These are phyloP conservation scores for Caenorhabditis angaria DNA, from an alignment of 2,888 invertebrate genomes.

Conservation along the genomic window DNA sequence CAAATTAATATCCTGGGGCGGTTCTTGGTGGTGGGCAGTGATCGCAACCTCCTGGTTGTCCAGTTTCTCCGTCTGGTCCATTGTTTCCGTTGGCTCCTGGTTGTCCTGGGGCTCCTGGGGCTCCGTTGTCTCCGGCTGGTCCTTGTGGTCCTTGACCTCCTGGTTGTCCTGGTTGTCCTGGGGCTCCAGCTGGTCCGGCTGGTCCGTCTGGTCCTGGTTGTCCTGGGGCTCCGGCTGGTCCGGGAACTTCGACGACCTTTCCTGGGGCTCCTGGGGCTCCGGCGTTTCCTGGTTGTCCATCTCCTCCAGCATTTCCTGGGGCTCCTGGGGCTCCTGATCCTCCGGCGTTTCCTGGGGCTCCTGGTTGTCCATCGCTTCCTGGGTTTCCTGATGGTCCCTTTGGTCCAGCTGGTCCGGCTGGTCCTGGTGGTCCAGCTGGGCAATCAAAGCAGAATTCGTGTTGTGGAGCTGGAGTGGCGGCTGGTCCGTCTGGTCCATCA, in stretches of 20 bases:
- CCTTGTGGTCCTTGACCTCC: slow-evolving; percentile 55
- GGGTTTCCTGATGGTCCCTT: slow-evolving; percentile 61
- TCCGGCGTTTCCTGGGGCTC: slow-evolving; percentile 56
- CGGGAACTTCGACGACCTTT: slow-evolving; percentile 54
- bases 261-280: slow-evolving; percentile 61
- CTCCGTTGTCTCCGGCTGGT: slow-evolving; percentile 57
- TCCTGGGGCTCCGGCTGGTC: slow-evolving; percentile 56
- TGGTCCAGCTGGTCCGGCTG: slow-evolving; percentile 57
- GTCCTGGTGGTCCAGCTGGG: slow-evolving; percentile 54
- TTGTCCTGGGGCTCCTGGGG: slow-evolving; percentile 57
- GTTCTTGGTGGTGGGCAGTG: slow-evolving; percentile 64
- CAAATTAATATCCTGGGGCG: slow-evolving; percentile 58
- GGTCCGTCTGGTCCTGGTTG: slow-evolving; percentile 53
- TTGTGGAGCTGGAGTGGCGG: slow-evolving; percentile 55
- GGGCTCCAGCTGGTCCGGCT: slow-evolving; percentile 55
- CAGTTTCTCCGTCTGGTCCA: slow-evolving; percentile 58
- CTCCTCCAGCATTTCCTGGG: slow-evolving; percentile 57
- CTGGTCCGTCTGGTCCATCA: slow-evolving; percentile 60
- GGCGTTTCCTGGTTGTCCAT: slow-evolving; percentile 58
- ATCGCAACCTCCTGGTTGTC: slow-evolving; percentile 61
- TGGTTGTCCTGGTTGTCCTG: slow-evolving; percentile 49
- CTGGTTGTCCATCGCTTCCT: slow-evolving; percentile 54
- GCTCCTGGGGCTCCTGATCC: slow-evolving; percentile 57
- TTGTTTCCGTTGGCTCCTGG: slow-evolving; percentile 50
- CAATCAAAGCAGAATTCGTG: slow-evolving; percentile 59